Conservation (phyloP, 2,113 vertebrate genomes). For the Eupsittula cactorum region DNA sequence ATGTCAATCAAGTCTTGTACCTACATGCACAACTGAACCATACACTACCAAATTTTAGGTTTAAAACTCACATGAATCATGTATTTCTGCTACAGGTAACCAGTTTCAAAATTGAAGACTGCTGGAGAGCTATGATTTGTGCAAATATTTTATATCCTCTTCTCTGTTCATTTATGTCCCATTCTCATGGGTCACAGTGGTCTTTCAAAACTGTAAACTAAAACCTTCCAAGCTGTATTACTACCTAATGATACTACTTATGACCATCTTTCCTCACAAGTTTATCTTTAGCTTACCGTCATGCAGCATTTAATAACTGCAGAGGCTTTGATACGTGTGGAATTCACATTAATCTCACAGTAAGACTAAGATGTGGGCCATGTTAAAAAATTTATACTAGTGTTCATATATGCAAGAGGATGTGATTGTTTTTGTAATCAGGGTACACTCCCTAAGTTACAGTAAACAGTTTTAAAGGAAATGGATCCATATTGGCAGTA, state of each 20-base stretch:
- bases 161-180: neutral
- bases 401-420: neutral
- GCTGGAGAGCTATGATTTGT: neutral
- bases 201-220: neutral
- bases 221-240: neutral
- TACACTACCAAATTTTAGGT: neutral
- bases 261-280: neutral
- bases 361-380: neutral
- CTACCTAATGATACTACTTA: too few species aligned
- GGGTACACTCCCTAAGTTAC: neutral
- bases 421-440: neutral
- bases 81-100: neutral
- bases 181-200: neutral
- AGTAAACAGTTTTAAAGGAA: neutral
- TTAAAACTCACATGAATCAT: neutral
- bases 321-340: neutral
- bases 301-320: neutral
- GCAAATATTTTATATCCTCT: neutral
- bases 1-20: neutral
- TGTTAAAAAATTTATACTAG: neutral
- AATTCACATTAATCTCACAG: neutral
- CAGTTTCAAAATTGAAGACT: neutral
- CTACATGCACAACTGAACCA: neutral
- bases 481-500: neutral
- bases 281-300: neutral